Conservation (phyloP, 2,113 vertebrate genomes). For the Colistium nudipinnis region DNA sequence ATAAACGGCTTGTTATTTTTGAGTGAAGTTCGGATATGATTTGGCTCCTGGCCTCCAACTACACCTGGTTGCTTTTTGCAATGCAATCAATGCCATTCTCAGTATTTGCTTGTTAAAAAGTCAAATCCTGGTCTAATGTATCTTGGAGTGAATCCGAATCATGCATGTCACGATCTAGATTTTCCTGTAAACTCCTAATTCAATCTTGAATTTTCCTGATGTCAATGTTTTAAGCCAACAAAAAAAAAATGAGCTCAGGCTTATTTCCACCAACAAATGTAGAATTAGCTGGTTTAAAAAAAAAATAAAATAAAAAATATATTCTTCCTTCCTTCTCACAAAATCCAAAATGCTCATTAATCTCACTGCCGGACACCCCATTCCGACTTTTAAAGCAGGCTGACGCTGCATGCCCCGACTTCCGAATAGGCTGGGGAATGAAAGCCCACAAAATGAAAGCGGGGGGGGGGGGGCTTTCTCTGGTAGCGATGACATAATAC, state of each 20-base stretch:
- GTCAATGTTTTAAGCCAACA: not conserved
- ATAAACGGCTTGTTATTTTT: conserved; percentile 12
- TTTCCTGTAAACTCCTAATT: too few relatives aligned
- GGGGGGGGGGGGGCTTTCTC: not conserved
- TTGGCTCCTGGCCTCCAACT: not conserved
- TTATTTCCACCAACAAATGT: not conserved
- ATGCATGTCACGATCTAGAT: not conserved
- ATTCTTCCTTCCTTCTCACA: not conserved
- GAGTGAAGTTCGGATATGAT: not conserved
- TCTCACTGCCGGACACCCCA: too few relatives aligned
- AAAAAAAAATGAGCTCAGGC: too few relatives aligned
- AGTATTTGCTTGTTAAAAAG: conserved; percentile 7
- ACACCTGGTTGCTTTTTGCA: conserved; percentile 24
- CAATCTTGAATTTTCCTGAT: not conserved
- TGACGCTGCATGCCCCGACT: not conserved
- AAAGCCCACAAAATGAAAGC: not conserved
- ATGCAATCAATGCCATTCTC: conserved; percentile 28
- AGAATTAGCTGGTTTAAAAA: not conserved
- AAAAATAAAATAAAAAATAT: not conserved
- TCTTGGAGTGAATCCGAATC: not conserved
- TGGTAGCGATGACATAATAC: not conserved
- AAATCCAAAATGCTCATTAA: not conserved
- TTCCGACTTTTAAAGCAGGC: not conserved
- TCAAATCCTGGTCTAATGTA: too few relatives aligned
- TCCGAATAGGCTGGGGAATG: not conserved